Percentiles rank a stretch among this genome's conserved stretches.
phyloP scores from a whole-genome alignment of 2,797 vertebrate species.

The Hirundo rustica region DNA sequence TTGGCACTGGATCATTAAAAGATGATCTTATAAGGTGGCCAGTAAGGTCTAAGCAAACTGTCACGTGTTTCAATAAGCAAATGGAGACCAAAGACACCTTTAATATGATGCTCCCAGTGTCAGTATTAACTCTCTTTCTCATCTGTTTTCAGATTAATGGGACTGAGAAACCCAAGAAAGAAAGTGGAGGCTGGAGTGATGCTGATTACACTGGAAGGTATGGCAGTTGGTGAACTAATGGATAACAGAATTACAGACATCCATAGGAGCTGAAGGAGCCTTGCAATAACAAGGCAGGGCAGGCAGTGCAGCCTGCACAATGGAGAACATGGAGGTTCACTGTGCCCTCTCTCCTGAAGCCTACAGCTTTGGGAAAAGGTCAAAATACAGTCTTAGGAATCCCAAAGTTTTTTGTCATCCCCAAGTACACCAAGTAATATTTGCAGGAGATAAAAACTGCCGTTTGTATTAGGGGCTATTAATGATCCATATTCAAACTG shows the following conservation, averaged over 20 bases:
- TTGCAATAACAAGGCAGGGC: neutral
- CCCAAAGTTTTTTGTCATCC: rapidly evolving
- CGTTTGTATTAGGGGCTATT: neutral
- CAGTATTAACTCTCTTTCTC: constrained; percentile 20
- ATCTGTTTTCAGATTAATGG: constrained; percentile 16
- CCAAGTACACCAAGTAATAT: neutral
- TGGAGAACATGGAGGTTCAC: neutral
- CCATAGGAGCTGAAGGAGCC: neutral
- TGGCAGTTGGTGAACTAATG: neutral
- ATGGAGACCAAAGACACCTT: neutral
- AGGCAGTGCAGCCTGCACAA: neutral
- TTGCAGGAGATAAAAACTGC: neutral
- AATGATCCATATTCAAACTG: neutral
- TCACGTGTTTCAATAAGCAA: neutral
- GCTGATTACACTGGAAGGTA: constrained; percentile 5
- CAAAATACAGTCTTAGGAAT: neutral
- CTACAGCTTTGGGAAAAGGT: neutral
- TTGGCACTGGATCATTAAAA: neutral
- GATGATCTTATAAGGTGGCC: neutral
- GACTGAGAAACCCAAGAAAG: neutral
- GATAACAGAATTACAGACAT: neutral
- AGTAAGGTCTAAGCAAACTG: neutral
- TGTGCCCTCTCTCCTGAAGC: neutral
- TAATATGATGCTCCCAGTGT: neutral
- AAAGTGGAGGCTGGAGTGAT: neutral